Evolutionary conservation across 2,113 vertebrate genomes (phyloP).

Genomic region (Syrmaticus mikado): DNA sequence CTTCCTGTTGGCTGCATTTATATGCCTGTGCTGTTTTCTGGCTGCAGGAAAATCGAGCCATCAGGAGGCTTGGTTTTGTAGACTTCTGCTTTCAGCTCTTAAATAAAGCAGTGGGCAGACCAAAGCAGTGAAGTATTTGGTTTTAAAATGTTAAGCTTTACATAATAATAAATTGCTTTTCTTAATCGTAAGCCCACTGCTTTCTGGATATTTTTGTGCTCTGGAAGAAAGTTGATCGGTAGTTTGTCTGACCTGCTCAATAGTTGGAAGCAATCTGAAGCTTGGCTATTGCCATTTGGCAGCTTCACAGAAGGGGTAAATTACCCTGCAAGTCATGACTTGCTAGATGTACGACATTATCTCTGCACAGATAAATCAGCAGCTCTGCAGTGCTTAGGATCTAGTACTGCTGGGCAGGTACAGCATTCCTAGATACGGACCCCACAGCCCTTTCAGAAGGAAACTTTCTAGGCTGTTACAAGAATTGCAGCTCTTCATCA

Average conservation of each 20-base stretch:
- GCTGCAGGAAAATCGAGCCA: background rate
- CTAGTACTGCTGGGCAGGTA: background rate
- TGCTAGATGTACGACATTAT: slow-evolving; percentile 39
- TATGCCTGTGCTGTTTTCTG: background rate
- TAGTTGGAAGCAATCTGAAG: slow-evolving; percentile 52
- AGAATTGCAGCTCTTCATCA: background rate
- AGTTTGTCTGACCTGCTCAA: slow-evolving; percentile 42
- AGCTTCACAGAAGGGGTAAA: background rate
- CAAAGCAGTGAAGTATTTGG: background rate
- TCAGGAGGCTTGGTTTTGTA: background rate
- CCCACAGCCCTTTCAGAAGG: background rate
- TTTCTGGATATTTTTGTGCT: background rate
- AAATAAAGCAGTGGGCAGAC: background rate
- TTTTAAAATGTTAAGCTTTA: background rate
- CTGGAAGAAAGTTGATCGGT: background rate
- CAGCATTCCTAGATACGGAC: background rate
- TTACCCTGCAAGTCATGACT: background rate
- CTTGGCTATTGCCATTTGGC: slow-evolving; percentile 30
- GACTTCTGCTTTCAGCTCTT: background rate
- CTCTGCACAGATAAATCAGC: slow-evolving; percentile 4
- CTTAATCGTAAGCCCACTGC: background rate
- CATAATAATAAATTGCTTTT: background rate
- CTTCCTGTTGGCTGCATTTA: background rate
- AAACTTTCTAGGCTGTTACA: background rate
- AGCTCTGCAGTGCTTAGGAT: background rate